A percentile compares a stretch with the other conserved stretches of the same genome.
These are phyloP conservation scores for Drosophila gunungcola DNA, from an alignment of 1,140 invertebrate genomes.

Conservation along the genomic window DNA sequence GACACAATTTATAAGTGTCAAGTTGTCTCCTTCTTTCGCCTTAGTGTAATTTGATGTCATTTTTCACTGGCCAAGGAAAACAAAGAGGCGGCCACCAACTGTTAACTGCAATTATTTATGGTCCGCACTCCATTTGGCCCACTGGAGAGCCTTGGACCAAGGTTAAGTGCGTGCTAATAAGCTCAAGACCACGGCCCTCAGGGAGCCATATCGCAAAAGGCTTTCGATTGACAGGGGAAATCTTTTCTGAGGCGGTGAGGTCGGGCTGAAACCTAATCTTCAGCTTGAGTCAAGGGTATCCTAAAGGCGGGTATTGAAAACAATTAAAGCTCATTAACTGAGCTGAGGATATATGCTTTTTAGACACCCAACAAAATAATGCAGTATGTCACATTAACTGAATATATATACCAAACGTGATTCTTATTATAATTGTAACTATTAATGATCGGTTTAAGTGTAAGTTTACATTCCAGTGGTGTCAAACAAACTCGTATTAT, in stretches of 20 bases:
- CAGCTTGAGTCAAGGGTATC: background rate
- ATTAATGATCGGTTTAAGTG: too few species aligned
- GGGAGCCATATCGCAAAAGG: constrained; percentile 44
- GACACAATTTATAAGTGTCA: constrained; percentile 80
- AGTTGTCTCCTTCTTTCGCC: constrained; percentile 39
- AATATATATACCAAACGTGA: too few species aligned
- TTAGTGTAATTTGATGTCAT: constrained; percentile 72
- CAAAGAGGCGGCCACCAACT: constrained; percentile 44
- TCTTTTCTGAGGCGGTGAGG: constrained; percentile 21
- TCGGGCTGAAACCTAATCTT: constrained; percentile 10
- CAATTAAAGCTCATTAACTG: background rate
- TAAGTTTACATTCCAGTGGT: too few species aligned
- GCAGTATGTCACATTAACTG: too few species aligned
- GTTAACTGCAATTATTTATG: constrained; percentile 76
- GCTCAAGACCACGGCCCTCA: constrained; percentile 49
- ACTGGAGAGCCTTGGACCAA: constrained; percentile 36
- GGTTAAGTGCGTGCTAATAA: constrained; percentile 79
- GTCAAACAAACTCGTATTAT: too few species aligned
- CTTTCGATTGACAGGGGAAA: constrained; percentile 55
- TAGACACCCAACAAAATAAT: too few species aligned
- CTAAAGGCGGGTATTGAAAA: background rate
- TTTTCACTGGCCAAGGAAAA: constrained; percentile 54
- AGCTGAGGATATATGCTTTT: background rate
- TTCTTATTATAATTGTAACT: too few species aligned
- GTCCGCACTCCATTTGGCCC: constrained; percentile 37